These are phyloP conservation scores for Nezara viridula DNA, from an alignment of 2,888 invertebrate species.

Conservation along the genomic window DNA sequence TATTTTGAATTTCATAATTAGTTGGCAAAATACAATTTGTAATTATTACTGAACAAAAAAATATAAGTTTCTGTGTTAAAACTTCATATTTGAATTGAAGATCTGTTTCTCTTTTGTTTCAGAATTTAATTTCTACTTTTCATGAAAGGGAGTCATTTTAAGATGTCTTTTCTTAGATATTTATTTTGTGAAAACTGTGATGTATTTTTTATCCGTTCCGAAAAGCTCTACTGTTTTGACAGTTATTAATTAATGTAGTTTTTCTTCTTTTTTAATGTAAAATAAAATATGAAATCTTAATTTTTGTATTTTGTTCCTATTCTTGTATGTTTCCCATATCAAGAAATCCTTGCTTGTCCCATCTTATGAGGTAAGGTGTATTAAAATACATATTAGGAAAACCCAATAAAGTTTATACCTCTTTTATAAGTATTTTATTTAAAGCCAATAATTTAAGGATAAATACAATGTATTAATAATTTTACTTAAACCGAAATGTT, in stretches of 20 bases:
- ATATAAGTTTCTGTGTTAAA: background rate
- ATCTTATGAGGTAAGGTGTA: background rate
- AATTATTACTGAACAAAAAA: background rate
- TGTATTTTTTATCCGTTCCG: constrained; percentile 35
- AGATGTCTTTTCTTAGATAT: constrained; percentile 27
- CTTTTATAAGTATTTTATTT: too few relatives aligned
- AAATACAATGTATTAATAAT: too few relatives aligned
- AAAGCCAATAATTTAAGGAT: too few relatives aligned
- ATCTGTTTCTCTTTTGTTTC: constrained; percentile 38
- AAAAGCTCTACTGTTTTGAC: constrained; percentile 44
- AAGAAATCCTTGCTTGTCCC: background rate
- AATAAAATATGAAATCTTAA: background rate
- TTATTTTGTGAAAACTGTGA: constrained; percentile 46
- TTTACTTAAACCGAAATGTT: too few relatives aligned
- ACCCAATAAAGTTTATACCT: too few relatives aligned
- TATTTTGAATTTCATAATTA: background rate
- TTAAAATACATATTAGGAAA: too few relatives aligned
- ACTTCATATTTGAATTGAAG: background rate
- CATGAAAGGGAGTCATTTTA: constrained; percentile 33
- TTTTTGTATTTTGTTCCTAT: background rate
- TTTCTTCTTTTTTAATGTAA: constrained; percentile 19
- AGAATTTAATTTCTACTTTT: constrained; percentile 23
- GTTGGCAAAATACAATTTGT: background rate
- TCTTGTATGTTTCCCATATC: background rate
- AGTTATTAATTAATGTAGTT: constrained; percentile 43